phyloP scores from a whole-genome alignment of 2,888 invertebrate species.

The Drosophila recens region DNA sequence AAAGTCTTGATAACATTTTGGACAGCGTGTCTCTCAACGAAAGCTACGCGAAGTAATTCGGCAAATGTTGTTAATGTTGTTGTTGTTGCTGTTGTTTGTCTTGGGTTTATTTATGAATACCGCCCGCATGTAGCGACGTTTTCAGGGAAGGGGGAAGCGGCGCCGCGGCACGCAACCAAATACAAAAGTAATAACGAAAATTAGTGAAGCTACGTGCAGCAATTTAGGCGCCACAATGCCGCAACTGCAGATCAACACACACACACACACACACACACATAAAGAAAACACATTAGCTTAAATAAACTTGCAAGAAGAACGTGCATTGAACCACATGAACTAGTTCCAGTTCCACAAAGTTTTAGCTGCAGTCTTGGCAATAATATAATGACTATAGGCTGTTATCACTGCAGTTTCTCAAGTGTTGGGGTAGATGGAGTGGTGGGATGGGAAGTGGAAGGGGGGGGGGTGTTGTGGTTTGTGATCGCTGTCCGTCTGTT shows the following conservation, averaged over 20 bases:
- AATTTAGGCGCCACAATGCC: slow-evolving; percentile 74
- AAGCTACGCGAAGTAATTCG: slow-evolving; percentile 23
- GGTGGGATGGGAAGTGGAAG: neutral
- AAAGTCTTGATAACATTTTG: slow-evolving; percentile 59
- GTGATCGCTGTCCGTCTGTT: slow-evolving; percentile 28
- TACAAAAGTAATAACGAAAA: slow-evolving; percentile 63
- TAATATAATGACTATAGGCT: slow-evolving; percentile 15
- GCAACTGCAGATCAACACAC: slow-evolving; percentile 26
- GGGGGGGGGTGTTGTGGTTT: neutral
- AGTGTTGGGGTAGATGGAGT: slow-evolving; percentile 37
- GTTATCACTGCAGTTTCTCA: slow-evolving; percentile 76
- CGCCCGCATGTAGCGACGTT: slow-evolving; percentile 49
- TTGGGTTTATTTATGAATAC: slow-evolving; percentile 68
- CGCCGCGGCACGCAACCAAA: slow-evolving; percentile 65
- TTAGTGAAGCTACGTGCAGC: slow-evolving; percentile 71
- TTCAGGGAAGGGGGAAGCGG: slow-evolving; percentile 24
- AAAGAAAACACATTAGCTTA: slow-evolving; percentile 43
- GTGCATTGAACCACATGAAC: slow-evolving; percentile 42
- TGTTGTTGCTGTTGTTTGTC: slow-evolving; percentile 35
- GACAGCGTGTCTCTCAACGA: slow-evolving; percentile 41
- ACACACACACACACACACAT: neutral
- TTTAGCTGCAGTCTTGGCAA: slow-evolving; percentile 12
- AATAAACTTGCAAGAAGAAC: slow-evolving; percentile 60
- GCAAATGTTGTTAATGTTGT: slow-evolving; percentile 24
- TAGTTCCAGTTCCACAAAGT: slow-evolving; percentile 30